phyloP scores from a whole-genome alignment of 35 echinoderm and acorn worm genomes.

The Heliocidaris tuberculata region DNA sequence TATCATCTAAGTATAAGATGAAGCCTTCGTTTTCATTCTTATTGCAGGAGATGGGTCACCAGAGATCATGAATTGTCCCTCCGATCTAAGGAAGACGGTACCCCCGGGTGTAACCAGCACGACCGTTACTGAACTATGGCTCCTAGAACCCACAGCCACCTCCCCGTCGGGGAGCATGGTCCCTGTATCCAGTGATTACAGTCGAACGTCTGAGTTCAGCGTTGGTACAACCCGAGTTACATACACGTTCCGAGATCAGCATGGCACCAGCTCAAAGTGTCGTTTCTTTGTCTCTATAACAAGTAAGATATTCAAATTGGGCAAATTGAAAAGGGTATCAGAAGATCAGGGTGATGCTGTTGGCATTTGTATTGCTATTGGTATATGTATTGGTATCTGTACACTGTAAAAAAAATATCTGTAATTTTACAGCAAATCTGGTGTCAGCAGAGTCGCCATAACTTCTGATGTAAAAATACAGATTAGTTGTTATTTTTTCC shows the following conservation, averaged over 20 bases:
- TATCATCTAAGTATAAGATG: too few relatives aligned
- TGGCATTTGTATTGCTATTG: not conserved
- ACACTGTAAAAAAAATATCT: too few relatives aligned
- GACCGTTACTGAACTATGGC: not conserved
- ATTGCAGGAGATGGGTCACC: not conserved
- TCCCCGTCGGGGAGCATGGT: not conserved
- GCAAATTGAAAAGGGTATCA: not conserved
- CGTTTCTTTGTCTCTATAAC: not conserved
- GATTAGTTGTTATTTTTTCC: too few relatives aligned
- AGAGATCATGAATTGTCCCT: conserved; percentile 12
- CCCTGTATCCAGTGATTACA: not conserved
- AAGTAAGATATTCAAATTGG: not conserved
- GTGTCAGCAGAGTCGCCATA: too few relatives aligned
- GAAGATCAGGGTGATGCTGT: not conserved
- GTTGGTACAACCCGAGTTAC: not conserved
- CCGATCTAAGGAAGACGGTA: not conserved
- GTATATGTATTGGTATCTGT: too few relatives aligned
- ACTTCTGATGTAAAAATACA: too few relatives aligned
- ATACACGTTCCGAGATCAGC: conserved; percentile 14
- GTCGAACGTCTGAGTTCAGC: not conserved
- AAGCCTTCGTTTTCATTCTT: not conserved
- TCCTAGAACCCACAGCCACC: not conserved
- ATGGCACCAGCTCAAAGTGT: not conserved
- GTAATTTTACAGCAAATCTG: too few relatives aligned
- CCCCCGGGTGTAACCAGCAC: not conserved